Base-by-base conservation (phyloP, 2,797 vertebrate species). In the Lemur catta region DNA sequence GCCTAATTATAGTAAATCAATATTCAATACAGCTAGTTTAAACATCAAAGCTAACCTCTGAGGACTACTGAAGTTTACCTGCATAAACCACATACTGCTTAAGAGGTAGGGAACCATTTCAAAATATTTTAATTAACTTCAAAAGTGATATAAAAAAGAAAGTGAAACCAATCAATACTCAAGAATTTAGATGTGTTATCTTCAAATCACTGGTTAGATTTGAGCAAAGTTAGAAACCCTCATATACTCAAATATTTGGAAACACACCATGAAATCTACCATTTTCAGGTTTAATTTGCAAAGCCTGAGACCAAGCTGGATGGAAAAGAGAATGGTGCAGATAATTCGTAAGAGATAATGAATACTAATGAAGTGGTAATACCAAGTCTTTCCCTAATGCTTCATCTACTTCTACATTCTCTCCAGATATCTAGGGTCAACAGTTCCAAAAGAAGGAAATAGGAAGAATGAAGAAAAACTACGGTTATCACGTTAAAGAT, bases 91-190 rank as follows among this genome's bases (percentile, higher is more conserved):
- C 15, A 84, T 11, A 87, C 4, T 89, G 46, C 59, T 95, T 93
- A 43, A 92, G 20, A 81, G 35, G n/a, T 24, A 85, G 43, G 91
- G 30, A 90, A 93, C 6, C 52, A 81, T 17, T 67, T n/a, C 35
- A 79, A 87, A 88, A 52, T 61, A 50, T 48, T 96, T 91, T 84
- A 92, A 84, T 79, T 89, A 89, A 17, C 79, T 63, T 93, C 20
- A 94, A 80, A 96, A 76, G 48, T 96, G 65, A 75, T 67, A 92
- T 50, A 89, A 71, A 65, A 75, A 86, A 91, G 41, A 72, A 96
- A 93, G 91, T 50, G 24, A 85, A 84, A 92, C 55, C 15, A 74
- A 75, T 35, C 30, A 75, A 84, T 81, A 48, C n/a, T 80, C 33
- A 94, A 93, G 33, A 78, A 84, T 74, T 86, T 17, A 74, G 41